Percentiles rank a stretch among this genome's conserved stretches.
Conservation (phyloP, 2,797 vertebrate species). For the Scolopax bukidnonensis region DNA sequence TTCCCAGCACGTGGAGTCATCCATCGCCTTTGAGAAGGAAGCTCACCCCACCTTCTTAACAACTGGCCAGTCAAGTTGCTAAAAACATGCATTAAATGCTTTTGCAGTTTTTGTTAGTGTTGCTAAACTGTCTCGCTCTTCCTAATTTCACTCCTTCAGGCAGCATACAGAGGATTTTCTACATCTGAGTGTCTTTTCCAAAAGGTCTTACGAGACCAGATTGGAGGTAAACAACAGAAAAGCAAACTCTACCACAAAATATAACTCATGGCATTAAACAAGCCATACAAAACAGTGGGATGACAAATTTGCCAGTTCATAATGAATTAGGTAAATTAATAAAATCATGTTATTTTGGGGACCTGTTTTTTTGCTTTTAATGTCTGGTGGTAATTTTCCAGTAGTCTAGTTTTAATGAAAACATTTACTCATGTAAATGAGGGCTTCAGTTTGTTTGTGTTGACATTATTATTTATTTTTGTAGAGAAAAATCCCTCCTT, state of each 20-base stretch:
- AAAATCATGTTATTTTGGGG: slow-evolving; percentile 54
- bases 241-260: not conserved
- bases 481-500: slow-evolving; percentile 57
- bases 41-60: not conserved
- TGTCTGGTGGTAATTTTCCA: slow-evolving; percentile 72
- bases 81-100: not conserved
- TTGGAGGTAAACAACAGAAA: not conserved
- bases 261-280: not conserved
- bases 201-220: not conserved
- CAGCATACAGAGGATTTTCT: not conserved
- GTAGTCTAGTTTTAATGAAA: slow-evolving; percentile 76
- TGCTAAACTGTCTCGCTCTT: not conserved
- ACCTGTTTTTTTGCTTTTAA: slow-evolving; percentile 51
- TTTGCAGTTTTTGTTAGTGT: not conserved
- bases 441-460: slow-evolving; percentile 64
- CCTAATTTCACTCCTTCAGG: not conserved
- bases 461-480: slow-evolving; percentile 66
- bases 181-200: not conserved
- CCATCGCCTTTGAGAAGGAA: not conserved
- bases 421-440: slow-evolving; percentile 73
- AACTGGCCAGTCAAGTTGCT: not conserved
- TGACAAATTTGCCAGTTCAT: not conserved
- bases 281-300: not conserved
- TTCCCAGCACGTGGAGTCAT: fast-evolving
- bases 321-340: slow-evolving; percentile 64